phyloP scores from a whole-genome alignment of 2,797 vertebrate genomes.

The Sebastes steindachneri region DNA sequence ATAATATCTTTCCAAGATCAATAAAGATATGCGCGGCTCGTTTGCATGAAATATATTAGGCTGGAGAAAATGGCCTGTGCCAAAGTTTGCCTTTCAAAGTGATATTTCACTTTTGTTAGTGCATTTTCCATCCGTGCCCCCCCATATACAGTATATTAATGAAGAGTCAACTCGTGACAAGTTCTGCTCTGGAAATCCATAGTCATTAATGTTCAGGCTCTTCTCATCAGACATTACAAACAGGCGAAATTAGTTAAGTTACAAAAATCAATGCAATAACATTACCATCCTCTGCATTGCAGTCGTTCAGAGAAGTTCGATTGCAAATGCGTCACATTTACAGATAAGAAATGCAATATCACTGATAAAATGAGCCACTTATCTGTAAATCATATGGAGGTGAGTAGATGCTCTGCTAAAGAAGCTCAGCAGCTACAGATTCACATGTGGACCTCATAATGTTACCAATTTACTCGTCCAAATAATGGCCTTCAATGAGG shows the following conservation, averaged over 20 bases:
- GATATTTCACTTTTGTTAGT: conserved; percentile 55
- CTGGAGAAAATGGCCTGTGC: conserved; percentile 21
- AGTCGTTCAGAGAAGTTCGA: neutral
- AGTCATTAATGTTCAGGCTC: conserved; percentile 46
- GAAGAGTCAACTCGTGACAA: conserved; percentile 34
- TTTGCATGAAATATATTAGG: conserved; percentile 62
- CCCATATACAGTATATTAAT: conserved; percentile 38
- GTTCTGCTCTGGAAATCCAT: conserved; percentile 50
- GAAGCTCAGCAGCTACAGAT: neutral
- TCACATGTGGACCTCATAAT: neutral
- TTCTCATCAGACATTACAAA: conserved; percentile 57
- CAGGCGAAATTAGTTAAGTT: conserved; percentile 43
- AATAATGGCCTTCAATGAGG: neutral
- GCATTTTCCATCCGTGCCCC: conserved; percentile 25
- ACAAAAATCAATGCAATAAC: conserved; percentile 52
- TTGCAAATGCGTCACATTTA: neutral
- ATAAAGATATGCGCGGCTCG: conserved; percentile 49
- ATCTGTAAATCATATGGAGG: neutral
- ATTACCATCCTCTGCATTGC: conserved; percentile 41
- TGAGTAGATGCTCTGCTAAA: neutral
- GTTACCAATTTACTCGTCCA: neutral
- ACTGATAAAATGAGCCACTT: neutral
- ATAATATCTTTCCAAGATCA: conserved; percentile 50
- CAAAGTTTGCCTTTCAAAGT: conserved; percentile 45
- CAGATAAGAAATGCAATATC: neutral